Percentiles rank a stretch among this genome's conserved stretches.
phyloP scores from a whole-genome alignment of 1,140 invertebrate genomes.

The Hermetia illucens region DNA sequence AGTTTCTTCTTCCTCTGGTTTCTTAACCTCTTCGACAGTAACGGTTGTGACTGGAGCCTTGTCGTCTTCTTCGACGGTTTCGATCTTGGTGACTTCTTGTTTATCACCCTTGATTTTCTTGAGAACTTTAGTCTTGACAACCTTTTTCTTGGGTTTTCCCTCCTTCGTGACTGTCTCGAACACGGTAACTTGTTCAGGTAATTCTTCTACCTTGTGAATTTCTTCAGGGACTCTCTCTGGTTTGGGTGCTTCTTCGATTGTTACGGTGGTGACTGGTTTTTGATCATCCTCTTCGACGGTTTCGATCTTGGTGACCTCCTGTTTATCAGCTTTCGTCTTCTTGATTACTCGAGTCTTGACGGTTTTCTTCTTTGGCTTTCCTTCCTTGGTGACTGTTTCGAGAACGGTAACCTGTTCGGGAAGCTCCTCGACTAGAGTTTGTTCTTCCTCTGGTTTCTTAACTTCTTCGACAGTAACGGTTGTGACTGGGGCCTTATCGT shows the following conservation, averaged over 20 bases:
- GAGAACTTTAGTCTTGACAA: conserved; percentile 31
- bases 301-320: conserved; percentile 24
- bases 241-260: conserved; percentile 9
- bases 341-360: conserved; percentile 24
- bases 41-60: conserved; percentile 25
- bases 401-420: conserved; percentile 11
- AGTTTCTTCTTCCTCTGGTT: conserved; percentile 9
- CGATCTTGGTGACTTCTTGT: conserved; percentile 28
- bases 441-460: conserved; percentile 6
- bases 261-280: conserved; percentile 17
- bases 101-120: conserved; percentile 26
- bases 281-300: conserved; percentile 26
- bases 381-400: conserved; percentile 14
- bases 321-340: conserved; percentile 19
- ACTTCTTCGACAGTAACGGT: conserved; percentile 16
- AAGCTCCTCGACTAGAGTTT: conserved; percentile 8
- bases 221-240: conserved; percentile 10
- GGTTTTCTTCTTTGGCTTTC: conserved; percentile 22
- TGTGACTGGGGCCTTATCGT: conserved; percentile 22
- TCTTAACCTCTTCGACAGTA: conserved; percentile 7
- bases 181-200: conserved; percentile 14
- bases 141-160: conserved; percentile 20
- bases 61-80: conserved; percentile 29
- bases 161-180: conserved; percentile 13
- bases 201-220: conserved; percentile 10